Base-by-base conservation (phyloP, 1,140 invertebrate species). In the Riptortus pedestris region DNA sequence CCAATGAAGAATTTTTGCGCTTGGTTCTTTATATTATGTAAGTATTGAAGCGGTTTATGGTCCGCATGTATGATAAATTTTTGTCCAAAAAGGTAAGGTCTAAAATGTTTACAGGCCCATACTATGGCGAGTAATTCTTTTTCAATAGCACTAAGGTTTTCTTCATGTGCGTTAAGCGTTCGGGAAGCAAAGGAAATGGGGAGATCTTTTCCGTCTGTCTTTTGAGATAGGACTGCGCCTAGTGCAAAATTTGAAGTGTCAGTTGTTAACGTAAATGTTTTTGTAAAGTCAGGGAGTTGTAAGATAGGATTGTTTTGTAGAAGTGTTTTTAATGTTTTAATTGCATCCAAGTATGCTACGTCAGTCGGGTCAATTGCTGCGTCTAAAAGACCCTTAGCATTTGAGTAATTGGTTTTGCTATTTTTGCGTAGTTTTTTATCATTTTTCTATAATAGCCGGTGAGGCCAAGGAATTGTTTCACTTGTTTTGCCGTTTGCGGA, bases 11-110 rank as follows among this genome's bases (percentile, higher is more conserved):
- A 71, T 48, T 20, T 65, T 60, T 12, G 69, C 67, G 43, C 55
- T 65, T 0, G 66, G 67, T 43, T 76, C 69, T 74, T 77, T 1
- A 72, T 71, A 7, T 66, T 73, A 27, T 73, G 71, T 20, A 82
- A 67, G 73, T 76, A 81, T 51, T 66, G 5, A 2, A 63, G 68
- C n/a, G 1, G 76, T 65, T 74, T 73, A 62, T 81, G 79, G 64
- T 83, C 80, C 0, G n/a, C n/a, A n/a, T n/a, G n/a, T n/a, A n/a
- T n/a, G n/a, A n/a, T n/a, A n/a, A n/a, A n/a, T n/a, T n/a, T n/a
- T n/a, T n/a, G n/a, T n/a, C n/a, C n/a, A n/a, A n/a, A n/a, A n/a
- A n/a, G n/a, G n/a, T n/a, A n/a, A n/a, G n/a, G n/a, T n/a, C n/a
- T n/a, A n/a, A n/a, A n/a, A n/a, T n/a, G n/a, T n/a, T n/a, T n/a